These are phyloP conservation scores for Callochromis pleurospilus DNA, from an alignment of 2,113 vertebrate genomes.

Conservation along the genomic window DNA sequence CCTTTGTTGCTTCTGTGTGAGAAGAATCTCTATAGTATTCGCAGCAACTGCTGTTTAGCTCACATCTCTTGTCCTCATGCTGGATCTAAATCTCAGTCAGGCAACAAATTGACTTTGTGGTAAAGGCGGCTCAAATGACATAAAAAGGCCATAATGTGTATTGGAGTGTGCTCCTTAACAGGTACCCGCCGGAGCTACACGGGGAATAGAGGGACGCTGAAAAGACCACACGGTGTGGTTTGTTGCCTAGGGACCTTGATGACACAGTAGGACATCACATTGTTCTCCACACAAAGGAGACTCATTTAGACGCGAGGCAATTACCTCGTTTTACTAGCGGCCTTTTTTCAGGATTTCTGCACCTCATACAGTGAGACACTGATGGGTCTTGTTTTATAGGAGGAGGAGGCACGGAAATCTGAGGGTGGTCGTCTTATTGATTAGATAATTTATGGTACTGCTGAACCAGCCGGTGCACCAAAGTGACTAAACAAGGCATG, in stretches of 20 bases:
- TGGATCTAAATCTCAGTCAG: conserved; percentile 16
- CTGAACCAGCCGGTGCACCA: conserved; percentile 20
- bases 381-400: conserved; percentile 38
- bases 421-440: conserved; percentile 63
- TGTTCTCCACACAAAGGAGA: conserved; percentile 67
- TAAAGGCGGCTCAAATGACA: conserved; percentile 25
- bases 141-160: conserved; percentile 44
- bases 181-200: conserved; percentile 59
- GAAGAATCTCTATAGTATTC: not conserved
- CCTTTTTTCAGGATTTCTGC: conserved; percentile 23
- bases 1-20: not conserved
- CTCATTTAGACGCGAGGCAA: conserved; percentile 63
- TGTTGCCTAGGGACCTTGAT: conserved; percentile 59
- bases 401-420: conserved; percentile 38
- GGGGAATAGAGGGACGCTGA: conserved; percentile 22
- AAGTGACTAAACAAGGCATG: conserved; percentile 55
- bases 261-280: conserved; percentile 64
- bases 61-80: not conserved
- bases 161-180: conserved; percentile 57
- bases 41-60: not conserved
- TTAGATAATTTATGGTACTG: conserved; percentile 62
- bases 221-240: conserved; percentile 56
- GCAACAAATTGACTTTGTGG: conserved; percentile 50
- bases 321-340: conserved; percentile 53
- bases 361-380: conserved; percentile 54